phyloP scores from a whole-genome alignment of 1,140 invertebrate genomes.

The Bombus polaris region DNA sequence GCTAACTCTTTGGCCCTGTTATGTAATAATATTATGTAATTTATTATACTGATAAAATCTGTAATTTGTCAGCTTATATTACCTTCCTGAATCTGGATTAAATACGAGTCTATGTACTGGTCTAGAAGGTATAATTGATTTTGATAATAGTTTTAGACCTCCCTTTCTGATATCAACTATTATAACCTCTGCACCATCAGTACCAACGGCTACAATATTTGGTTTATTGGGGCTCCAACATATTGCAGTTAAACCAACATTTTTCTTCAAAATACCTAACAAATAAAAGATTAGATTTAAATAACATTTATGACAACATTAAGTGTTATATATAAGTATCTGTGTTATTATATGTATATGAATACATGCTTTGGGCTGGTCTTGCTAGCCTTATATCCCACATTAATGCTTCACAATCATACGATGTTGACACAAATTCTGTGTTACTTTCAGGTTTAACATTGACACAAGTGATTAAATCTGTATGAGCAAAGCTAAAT shows the following conservation, averaged over 20 bases:
- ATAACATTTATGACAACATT: neutral
- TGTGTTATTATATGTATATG: neutral
- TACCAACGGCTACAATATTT: constrained; percentile 74
- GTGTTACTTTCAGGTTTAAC: constrained; percentile 67
- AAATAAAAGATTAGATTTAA: constrained; percentile 36
- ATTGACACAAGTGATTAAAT: constrained; percentile 72
- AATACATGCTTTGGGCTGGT: constrained; percentile 71
- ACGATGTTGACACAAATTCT: constrained; percentile 74
- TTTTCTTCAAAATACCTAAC: constrained; percentile 71
- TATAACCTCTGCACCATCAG: constrained; percentile 67
- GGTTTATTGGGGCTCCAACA: constrained; percentile 72
- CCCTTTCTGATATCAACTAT: constrained; percentile 74
- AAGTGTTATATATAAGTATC: neutral
- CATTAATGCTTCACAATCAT: constrained; percentile 72
- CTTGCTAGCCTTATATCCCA: constrained; percentile 76
- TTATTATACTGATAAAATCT: constrained; percentile 11
- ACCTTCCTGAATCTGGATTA: constrained; percentile 75
- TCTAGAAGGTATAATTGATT: constrained; percentile 60
- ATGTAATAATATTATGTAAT: constrained; percentile 44
- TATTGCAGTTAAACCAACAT: constrained; percentile 67
- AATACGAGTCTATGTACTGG: constrained; percentile 73
- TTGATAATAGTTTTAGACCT: constrained; percentile 45
- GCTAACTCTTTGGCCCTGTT: constrained; percentile 72
- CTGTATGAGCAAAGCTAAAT: constrained; percentile 72
- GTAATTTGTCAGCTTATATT: constrained; percentile 31